Evolutionary conservation across 2,113 vertebrate genomes (phyloP), one percentile per base, ranked within the genome.

Genomic region (Canis aureus): DNA sequence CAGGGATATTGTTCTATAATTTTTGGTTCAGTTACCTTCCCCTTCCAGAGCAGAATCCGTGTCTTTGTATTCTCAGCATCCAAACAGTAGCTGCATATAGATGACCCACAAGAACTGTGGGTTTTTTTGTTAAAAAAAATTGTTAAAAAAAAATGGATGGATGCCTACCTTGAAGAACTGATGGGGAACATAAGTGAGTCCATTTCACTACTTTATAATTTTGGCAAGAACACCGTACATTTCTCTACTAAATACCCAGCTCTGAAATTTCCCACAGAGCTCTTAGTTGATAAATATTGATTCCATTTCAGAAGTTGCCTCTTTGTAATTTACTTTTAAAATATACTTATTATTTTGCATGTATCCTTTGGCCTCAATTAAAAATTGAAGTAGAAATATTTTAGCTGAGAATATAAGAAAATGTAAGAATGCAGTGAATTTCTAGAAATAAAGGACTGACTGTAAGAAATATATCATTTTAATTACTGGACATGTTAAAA

Each of bases 301-400:
- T 84, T 83, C 8, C 20, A 79, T 66, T 87, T 93, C n/a, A 69
- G n/a, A 78, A 85, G 15, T 59, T 11, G 62, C 35, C 5, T 51
- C 16, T 92, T 89, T 38, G 51, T 25, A 86, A 76, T 92, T 89
- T 32, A 23, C 51, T 93, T 96, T 69, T 32, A n/a, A 95, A 84
- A 60, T 66, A 38, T 27, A 62, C 7, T 59, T 80, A 17, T 60
- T 43, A 19, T 83, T 93, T 93, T 35, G 16, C 25, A 22, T 51
- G 3, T 4, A 51, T 82, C 64, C 8, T 43, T 95, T 66, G 55
- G 17, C 38, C 86, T 82, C 62, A 66, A 84, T 73, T 91, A 79
- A 86, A 96, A 83, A 66, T 27, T 29, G 22, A 96, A 88, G 51
- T 64, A 74, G 57, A 91, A 88, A 49, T 71, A 57, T 38, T 78